Conservation (phyloP, 1,140 invertebrate species). For the Trichonephila inaurata region DNA sequence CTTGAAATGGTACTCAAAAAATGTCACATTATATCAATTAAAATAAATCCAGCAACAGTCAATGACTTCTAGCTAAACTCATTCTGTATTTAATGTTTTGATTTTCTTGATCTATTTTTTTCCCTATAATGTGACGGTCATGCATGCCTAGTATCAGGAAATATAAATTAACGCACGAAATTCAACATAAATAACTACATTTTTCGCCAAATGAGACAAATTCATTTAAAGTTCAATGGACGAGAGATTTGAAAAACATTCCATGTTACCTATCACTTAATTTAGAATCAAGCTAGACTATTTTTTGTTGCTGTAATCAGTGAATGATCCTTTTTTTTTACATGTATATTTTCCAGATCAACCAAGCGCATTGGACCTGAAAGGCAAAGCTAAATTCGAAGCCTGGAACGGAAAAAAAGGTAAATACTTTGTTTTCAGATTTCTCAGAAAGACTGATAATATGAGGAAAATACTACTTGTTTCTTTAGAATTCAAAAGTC, state of each 20-base stretch:
- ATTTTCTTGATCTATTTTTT: no score
- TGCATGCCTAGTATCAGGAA: not conserved
- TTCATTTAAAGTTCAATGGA: not conserved
- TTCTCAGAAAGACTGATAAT: not conserved
- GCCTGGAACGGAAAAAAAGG: constrained; percentile 94
- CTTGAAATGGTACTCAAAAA: no score
- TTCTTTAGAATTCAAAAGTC: not conserved
- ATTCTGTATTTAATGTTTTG: no score
- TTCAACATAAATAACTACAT: not conserved
- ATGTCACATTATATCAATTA: no score
- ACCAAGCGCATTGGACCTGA: constrained; percentile 95
- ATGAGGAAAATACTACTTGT: not conserved
- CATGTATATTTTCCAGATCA: constrained; percentile 81
- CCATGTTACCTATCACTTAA: not conserved
- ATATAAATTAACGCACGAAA: not conserved
- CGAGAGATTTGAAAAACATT: not conserved
- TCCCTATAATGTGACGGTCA: not conserved
- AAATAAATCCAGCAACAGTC: no score
- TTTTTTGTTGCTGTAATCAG: not conserved
- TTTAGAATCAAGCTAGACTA: not conserved
- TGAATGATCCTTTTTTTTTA: not conserved
- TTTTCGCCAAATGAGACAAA: not conserved
- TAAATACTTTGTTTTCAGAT: constrained; percentile 81
- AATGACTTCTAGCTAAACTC: no score
- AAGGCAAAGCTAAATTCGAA: constrained; percentile 98